These are phyloP conservation scores for Enteromius paludinosus DNA, from an alignment of 2,797 vertebrate genomes.

Conservation along the genomic window DNA sequence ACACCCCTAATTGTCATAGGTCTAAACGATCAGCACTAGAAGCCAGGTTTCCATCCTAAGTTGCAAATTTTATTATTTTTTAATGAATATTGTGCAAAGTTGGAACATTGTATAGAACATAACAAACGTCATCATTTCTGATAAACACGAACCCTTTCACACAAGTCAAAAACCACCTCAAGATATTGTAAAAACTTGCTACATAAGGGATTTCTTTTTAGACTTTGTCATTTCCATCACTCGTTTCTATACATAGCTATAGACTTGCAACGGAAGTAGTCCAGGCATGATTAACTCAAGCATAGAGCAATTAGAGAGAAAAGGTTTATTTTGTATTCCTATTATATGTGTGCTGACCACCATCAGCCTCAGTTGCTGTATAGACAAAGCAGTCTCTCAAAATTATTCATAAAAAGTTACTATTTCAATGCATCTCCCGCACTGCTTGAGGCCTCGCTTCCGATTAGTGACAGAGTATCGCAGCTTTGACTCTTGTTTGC, in stretches of 20 bases:
- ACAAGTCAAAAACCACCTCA: neutral
- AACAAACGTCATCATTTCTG: no score
- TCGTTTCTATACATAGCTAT: neutral
- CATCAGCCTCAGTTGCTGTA: neutral
- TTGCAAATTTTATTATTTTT: no score
- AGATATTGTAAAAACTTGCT: neutral
- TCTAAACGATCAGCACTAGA: no score
- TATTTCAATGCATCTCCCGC: neutral
- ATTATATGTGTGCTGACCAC: neutral
- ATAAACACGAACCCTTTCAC: no score
- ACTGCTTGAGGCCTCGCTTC: neutral
- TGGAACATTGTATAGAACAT: no score
- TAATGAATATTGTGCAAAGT: no score
- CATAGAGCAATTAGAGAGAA: neutral
- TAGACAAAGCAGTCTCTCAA: neutral
- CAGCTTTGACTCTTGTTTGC: slow-evolving; percentile 51
- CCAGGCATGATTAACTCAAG: neutral
- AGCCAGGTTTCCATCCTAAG: no score
- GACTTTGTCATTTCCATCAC: neutral
- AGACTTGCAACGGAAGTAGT: neutral
- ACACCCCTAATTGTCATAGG: no score
- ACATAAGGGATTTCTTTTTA: neutral
- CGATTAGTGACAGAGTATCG: neutral
- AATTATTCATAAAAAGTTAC: neutral
- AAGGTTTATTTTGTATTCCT: neutral